Percentiles rank a stretch among this genome's conserved stretches.
Conservation (phyloP, 2,888 invertebrate species). For the Drosophila atripex region DNA sequence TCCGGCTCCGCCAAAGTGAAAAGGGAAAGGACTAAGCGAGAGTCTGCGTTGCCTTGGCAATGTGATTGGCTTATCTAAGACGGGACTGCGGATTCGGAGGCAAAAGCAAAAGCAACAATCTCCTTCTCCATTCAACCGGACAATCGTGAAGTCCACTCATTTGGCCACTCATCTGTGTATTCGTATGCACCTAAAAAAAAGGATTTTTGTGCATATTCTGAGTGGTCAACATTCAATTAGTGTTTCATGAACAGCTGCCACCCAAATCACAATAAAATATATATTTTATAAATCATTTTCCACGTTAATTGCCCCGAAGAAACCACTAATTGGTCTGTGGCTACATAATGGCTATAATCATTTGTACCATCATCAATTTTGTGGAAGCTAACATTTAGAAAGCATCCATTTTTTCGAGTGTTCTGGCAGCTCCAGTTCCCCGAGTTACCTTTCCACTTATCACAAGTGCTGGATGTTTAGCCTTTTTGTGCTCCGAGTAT, state of each 20-base stretch:
- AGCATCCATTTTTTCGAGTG: constrained; percentile 5
- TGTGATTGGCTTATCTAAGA: constrained; percentile 47
- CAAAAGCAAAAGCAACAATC: constrained; percentile 8
- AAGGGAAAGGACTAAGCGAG: constrained; percentile 13
- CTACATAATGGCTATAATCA: not conserved
- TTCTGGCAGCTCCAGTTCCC: constrained; percentile 4
- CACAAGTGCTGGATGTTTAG: constrained; percentile 58
- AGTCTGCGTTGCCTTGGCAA: constrained; percentile 41
- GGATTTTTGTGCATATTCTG: not conserved
- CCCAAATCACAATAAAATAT: not conserved
- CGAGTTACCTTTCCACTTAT: constrained; percentile 57
- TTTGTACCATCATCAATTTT: not conserved
- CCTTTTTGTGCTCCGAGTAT: constrained; percentile 60
- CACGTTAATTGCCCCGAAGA: not conserved
- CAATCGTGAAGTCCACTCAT: constrained; percentile 55
- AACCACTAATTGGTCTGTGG: constrained; percentile 1
- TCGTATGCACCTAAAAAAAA: constrained; percentile 30
- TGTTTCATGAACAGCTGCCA: not conserved
- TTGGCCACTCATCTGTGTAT: constrained; percentile 51
- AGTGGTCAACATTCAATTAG: too few relatives aligned
- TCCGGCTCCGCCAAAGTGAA: constrained; percentile 4
- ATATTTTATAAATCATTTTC: not conserved
- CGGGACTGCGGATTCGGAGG: constrained; percentile 4
- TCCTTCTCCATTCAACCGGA: constrained; percentile 27
- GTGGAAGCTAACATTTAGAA: not conserved